These are phyloP conservation scores for Aphrophora alni DNA, from an alignment of 2,888 invertebrate species.

Conservation along the genomic window DNA sequence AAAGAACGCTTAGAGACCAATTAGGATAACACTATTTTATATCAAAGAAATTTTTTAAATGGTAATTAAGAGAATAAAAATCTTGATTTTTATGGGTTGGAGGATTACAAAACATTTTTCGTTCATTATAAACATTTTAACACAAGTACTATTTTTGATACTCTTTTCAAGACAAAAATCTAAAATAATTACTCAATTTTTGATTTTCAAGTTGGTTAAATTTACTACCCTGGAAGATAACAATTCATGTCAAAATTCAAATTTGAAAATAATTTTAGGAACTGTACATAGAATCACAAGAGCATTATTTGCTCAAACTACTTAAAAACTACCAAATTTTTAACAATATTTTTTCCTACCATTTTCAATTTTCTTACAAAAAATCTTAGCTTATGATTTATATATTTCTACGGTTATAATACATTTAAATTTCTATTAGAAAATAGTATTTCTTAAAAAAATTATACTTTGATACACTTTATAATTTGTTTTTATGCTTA, in stretches of 20 bases:
- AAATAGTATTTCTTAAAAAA: neutral
- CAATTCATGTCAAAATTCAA: neutral
- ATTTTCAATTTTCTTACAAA: neutral
- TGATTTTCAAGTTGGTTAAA: no score
- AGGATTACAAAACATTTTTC: no score
- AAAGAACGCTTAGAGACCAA: no score
- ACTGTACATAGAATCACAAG: slow-evolving; percentile 2
- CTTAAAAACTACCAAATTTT: neutral
- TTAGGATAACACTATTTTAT: no score
- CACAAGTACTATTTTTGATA: no score
- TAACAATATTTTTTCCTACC: neutral
- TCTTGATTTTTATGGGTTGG: no score
- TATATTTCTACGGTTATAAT: neutral
- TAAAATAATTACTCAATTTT: no score
- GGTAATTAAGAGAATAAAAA: no score
- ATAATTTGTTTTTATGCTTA: neutral
- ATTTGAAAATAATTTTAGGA: neutral
- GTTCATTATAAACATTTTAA: no score
- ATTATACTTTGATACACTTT: neutral
- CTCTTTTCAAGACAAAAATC: no score
- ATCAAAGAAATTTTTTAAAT: no score
- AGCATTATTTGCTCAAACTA: neutral
- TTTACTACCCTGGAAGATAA: no score
- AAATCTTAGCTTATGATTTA: neutral
- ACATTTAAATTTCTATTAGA: neutral